Percentiles rank a stretch among this genome's conserved stretches.
These are phyloP conservation scores for Tragelaphus buxtoni DNA, from an alignment of 2,113 vertebrate genomes.

Conservation along the genomic window DNA sequence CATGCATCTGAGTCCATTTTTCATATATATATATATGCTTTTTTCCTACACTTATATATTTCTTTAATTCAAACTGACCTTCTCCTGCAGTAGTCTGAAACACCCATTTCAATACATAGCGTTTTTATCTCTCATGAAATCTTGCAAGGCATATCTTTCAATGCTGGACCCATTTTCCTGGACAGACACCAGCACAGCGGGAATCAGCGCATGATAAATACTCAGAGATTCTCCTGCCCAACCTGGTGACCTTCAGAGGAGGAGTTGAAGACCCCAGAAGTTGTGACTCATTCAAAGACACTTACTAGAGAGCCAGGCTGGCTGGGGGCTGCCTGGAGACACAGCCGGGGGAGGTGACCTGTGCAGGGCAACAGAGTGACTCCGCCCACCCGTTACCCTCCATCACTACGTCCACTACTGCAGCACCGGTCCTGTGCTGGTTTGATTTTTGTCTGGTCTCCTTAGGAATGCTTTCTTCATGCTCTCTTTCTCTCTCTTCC, in stretches of 20 bases:
- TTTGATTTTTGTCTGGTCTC: background rate
- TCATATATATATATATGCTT: background rate
- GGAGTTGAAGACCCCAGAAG: background rate
- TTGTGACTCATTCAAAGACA: background rate
- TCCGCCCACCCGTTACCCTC: background rate
- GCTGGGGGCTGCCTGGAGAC: background rate
- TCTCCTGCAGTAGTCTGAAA: background rate
- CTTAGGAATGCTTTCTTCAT: background rate
- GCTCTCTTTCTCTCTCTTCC: background rate
- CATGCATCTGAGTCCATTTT: background rate
- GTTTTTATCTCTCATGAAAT: background rate
- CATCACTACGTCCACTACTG: accelerated
- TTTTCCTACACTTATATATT: background rate
- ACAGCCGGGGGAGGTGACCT: background rate
- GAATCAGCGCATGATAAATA: accelerated
- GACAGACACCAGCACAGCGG: background rate
- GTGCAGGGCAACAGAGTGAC: background rate
- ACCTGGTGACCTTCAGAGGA: background rate
- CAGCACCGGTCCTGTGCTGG: too few relatives aligned
- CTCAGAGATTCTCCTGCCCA: background rate
- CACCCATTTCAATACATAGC: background rate
- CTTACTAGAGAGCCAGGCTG: background rate
- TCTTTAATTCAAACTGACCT: background rate
- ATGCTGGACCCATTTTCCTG: background rate
- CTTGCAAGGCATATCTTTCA: background rate